phyloP scores from a whole-genome alignment of 2,888 invertebrate genomes.

The Atethmia centrago region DNA sequence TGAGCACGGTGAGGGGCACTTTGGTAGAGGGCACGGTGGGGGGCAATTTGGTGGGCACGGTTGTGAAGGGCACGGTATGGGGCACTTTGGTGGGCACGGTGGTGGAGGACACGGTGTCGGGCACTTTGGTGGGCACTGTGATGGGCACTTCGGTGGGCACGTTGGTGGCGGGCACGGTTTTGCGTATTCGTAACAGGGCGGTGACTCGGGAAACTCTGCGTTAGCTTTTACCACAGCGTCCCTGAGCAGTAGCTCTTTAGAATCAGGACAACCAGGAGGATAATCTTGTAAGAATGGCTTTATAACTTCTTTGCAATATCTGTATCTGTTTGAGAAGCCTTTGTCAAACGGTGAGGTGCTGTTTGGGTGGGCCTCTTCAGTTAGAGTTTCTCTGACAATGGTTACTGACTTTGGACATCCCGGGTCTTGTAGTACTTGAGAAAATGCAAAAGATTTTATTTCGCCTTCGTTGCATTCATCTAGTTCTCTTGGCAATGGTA shows the following conservation, averaged over 20 bases:
- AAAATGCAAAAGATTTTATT: conserved; percentile 69
- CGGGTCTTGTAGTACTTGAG: conserved; percentile 69
- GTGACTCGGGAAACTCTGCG: conserved; percentile 69
- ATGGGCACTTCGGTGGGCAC: neutral
- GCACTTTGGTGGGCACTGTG: too few species aligned
- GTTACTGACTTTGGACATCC: conserved; percentile 64
- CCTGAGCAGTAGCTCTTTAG: conserved; percentile 67
- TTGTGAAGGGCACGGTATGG: too few species aligned
- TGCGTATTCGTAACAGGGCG: conserved; percentile 56
- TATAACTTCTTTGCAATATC: conserved; percentile 76
- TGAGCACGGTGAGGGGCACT: too few species aligned
- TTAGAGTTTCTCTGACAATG: conserved; percentile 70
- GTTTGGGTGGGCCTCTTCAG: conserved; percentile 67
- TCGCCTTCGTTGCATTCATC: conserved; percentile 47
- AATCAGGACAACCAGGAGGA: conserved; percentile 63
- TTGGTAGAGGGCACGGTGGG: neutral
- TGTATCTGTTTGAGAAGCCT: conserved; percentile 64
- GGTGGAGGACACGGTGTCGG: neutral
- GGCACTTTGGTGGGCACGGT: too few species aligned
- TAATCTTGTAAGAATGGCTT: conserved; percentile 70
- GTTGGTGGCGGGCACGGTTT: neutral
- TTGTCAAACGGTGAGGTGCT: conserved; percentile 45
- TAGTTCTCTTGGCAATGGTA: conserved; percentile 58
- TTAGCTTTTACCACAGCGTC: conserved; percentile 62
- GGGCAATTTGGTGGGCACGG: too few species aligned